Conservation (phyloP, 2,797 vertebrate species). For the Squalus acanthias region DNA sequence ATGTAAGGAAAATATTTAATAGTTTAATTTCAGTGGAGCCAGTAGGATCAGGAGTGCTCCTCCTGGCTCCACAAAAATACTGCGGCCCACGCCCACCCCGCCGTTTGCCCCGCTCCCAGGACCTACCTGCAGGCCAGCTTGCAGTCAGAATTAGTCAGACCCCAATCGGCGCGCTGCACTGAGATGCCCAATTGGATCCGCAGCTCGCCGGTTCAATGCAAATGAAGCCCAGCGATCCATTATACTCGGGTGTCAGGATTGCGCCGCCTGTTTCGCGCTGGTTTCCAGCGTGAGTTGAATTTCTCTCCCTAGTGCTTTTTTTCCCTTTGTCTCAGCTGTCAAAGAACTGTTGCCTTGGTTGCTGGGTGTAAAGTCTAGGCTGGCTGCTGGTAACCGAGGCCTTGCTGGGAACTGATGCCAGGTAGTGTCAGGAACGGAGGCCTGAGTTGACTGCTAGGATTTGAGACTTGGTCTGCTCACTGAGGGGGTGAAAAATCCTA, state of each 20-base stretch:
- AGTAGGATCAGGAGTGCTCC: background rate
- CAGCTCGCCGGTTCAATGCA: background rate
- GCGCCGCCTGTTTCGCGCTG: background rate
- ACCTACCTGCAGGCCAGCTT: background rate
- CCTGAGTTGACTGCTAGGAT: background rate
- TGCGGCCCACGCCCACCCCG: background rate
- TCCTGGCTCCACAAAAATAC: background rate
- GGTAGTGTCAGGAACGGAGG: background rate
- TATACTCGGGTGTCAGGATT: background rate
- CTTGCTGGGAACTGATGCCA: background rate
- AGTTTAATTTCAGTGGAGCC: background rate
- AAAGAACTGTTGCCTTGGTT: background rate
- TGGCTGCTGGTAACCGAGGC: background rate
- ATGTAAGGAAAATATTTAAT: background rate
- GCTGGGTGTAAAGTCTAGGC: background rate
- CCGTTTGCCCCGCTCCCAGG: background rate
- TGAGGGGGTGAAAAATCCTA: background rate
- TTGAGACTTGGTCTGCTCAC: background rate
- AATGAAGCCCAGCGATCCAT: background rate
- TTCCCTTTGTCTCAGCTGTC: background rate
- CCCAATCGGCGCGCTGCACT: background rate
- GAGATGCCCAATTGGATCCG: background rate
- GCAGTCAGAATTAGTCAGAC: background rate
- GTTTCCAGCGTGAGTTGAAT: background rate
- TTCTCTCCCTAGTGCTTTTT: background rate